Evolutionary conservation across 2,797 vertebrate genomes (phyloP).

Genomic region (Toxotes lorentzi): DNA sequence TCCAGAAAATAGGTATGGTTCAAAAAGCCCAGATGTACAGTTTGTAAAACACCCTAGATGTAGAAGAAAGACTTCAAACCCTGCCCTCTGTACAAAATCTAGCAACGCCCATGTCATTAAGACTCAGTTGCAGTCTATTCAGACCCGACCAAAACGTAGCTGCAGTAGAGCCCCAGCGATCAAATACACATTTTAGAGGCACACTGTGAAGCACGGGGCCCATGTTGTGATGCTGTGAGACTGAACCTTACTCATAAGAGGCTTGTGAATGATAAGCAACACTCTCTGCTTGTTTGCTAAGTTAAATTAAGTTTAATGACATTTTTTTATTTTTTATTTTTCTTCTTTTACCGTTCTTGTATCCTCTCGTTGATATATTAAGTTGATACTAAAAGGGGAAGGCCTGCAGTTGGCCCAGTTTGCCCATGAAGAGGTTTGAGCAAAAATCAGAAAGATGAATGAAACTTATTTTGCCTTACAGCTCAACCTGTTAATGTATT

Average conservation of each 20-base stretch:
- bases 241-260: constrained; percentile 69
- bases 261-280: constrained; percentile 54
- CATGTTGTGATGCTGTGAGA: constrained; percentile 36
- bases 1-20: constrained; percentile 99
- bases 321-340: constrained; percentile 3
- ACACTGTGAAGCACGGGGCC: constrained; percentile 39
- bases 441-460: constrained; percentile 10
- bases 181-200: constrained; percentile 85
- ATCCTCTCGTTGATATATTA: not conserved
- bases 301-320: not conserved
- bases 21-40: constrained; percentile 87
- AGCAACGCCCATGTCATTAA: constrained; percentile 83
- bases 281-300: constrained; percentile 3
- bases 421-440: not conserved
- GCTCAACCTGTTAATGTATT: constrained; percentile 16
- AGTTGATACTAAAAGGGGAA: constrained; percentile 23
- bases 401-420: not conserved
- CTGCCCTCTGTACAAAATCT: constrained; percentile 83
- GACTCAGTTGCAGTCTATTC: constrained; percentile 82
- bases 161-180: constrained; percentile 83
- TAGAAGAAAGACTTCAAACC: constrained; percentile 84
- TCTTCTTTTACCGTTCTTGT: constrained; percentile 9
- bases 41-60: constrained; percentile 87
- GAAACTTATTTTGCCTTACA: constrained; percentile 40
- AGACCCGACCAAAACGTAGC: constrained; percentile 81